A percentile compares a stretch with the other conserved stretches of the same genome.
Conservation (phyloP, 2,113 vertebrate species). For the Leptodactylus fuscus region DNA sequence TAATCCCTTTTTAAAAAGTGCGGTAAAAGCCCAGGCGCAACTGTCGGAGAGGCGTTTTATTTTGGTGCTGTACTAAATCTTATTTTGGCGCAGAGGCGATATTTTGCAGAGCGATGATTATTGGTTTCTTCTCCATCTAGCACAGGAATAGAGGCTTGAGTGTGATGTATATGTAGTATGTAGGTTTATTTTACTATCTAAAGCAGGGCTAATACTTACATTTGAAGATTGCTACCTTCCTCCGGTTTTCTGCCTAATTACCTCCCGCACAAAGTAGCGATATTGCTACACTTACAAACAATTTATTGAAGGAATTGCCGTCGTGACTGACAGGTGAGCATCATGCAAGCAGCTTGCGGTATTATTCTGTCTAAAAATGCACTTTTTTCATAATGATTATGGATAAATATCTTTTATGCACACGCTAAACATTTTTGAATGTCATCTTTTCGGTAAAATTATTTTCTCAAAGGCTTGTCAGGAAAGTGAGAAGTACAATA, state of each 20-base stretch:
- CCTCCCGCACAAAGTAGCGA: conserved; percentile 37
- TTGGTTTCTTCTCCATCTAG: conserved; percentile 2
- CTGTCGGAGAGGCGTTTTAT: not conserved
- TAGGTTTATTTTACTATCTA: conserved; percentile 32
- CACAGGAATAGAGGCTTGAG: not conserved
- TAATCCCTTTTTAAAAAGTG: not conserved
- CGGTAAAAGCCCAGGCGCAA: not conserved
- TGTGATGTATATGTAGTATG: not conserved
- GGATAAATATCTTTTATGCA: conserved; percentile 49
- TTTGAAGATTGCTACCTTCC: conserved; percentile 52
- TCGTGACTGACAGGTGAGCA: conserved; percentile 37
- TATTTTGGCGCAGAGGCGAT: not conserved
- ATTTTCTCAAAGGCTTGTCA: conserved; percentile 21
- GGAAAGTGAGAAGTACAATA: conserved; percentile 32
- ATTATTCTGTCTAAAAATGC: conserved; percentile 42
- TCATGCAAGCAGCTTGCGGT: conserved; percentile 17
- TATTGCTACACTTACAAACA: conserved; percentile 50
- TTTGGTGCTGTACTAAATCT: conserved; percentile 5
- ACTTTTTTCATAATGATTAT: conserved; percentile 28
- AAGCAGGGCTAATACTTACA: conserved; percentile 38
- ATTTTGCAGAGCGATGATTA: conserved; percentile 30
- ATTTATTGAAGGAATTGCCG: conserved; percentile 33
- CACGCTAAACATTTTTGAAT: conserved; percentile 46
- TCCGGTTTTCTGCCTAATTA: conserved; percentile 39
- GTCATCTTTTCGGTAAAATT: conserved; percentile 36